A percentile compares a stretch with the other conserved stretches of the same genome.
phyloP scores from a whole-genome alignment of 92 coral and sea anemone species.

The Diadumene lineata region DNA sequence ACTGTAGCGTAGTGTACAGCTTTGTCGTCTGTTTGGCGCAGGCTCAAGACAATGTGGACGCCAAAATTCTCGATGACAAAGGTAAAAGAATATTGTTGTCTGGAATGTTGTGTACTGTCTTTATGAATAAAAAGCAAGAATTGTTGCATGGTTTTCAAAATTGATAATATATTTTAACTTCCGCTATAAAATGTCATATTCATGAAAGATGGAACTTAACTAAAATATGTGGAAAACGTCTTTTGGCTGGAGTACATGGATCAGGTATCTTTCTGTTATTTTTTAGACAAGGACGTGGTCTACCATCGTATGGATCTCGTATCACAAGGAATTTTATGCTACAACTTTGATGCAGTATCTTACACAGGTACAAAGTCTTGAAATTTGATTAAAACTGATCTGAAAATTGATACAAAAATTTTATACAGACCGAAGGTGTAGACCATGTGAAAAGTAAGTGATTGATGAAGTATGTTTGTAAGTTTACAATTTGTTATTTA shows the following conservation, averaged over 20 bases:
- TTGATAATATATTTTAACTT: no score
- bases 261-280: background rate
- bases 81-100: constrained; percentile 9
- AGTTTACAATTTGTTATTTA: no score
- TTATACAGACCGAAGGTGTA: background rate
- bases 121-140: no score
- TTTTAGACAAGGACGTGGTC: background rate
- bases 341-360: constrained; percentile 55
- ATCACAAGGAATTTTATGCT: constrained; percentile 42
- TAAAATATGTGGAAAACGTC: no score
- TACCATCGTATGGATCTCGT: constrained; percentile 72
- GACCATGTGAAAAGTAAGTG: background rate
- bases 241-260: no score
- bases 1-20: constrained; percentile 43
- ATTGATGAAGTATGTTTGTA: no score
- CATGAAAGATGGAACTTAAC: no score
- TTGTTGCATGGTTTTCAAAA: no score
- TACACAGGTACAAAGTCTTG: constrained; percentile 23
- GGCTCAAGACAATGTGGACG: constrained; percentile 21
- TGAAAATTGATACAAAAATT: background rate
- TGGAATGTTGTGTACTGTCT: background rate
- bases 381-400: background rate
- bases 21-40: constrained; percentile 55
- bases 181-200: no score
- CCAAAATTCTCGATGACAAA: constrained; percentile 12